phyloP scores from a whole-genome alignment of 2,888 invertebrate species.

The Cyclophora albipunctata region DNA sequence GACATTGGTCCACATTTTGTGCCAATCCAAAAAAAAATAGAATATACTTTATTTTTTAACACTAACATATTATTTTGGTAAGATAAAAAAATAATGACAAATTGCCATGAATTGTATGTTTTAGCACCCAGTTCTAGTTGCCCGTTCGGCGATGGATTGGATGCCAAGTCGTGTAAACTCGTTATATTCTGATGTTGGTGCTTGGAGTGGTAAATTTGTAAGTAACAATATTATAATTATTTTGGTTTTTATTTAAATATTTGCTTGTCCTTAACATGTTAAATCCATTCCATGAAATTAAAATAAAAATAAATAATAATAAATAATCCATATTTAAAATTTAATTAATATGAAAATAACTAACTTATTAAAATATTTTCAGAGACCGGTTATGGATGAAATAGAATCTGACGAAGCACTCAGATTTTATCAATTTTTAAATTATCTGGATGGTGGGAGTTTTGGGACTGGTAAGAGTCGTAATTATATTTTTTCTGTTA shows the following conservation, averaged over 20 bases:
- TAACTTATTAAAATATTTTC: constrained; percentile 9
- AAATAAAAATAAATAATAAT: no score
- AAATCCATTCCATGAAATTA: no score
- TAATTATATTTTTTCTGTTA: no score
- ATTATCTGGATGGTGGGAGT: constrained; percentile 67
- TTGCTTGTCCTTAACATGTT: no score
- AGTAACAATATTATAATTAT: constrained; percentile 13
- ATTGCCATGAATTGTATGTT: constrained; percentile 10
- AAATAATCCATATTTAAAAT: no score
- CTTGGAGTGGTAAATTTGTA: constrained; percentile 71
- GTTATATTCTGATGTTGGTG: constrained; percentile 65
- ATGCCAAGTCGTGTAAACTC: constrained; percentile 69
- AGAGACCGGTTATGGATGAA: constrained; percentile 71
- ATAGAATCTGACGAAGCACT: constrained; percentile 68
- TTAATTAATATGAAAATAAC: no score
- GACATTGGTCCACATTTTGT: no score
- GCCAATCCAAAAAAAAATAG: no score
- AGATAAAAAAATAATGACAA: no score
- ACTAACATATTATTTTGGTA: no score
- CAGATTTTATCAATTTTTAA: constrained; percentile 64
- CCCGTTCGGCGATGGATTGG: constrained; percentile 64
- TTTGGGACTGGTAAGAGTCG: constrained; percentile 55
- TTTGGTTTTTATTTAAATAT: no score
- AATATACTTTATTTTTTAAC: no score
- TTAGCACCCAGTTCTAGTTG: constrained; percentile 62